These are phyloP conservation scores for Brachypalpus laphriformis DNA, from an alignment of 2,888 invertebrate genomes.

Conservation along the genomic window DNA sequence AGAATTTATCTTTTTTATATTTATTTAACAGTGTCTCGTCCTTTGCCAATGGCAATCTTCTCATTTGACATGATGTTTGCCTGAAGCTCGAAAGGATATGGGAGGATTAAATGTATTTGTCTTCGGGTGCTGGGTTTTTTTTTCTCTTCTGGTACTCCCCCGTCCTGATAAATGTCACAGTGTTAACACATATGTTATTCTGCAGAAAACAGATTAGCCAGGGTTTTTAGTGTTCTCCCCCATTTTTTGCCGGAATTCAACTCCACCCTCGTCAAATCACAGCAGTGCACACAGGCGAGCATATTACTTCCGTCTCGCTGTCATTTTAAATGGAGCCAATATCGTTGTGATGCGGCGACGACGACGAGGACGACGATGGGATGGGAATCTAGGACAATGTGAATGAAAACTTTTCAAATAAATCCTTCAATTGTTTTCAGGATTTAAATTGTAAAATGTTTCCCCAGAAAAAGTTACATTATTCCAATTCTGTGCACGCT, in stretches of 20 bases:
- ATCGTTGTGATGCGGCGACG: slow-evolving; percentile 40
- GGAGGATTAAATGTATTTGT: slow-evolving; percentile 71
- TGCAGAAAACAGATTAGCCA: slow-evolving; percentile 67
- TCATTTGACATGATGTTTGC: slow-evolving; percentile 71
- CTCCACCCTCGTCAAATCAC: slow-evolving; percentile 66
- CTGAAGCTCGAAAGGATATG: slow-evolving; percentile 59
- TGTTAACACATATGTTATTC: slow-evolving; percentile 73
- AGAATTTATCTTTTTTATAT: slow-evolving; percentile 63
- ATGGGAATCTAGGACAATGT: slow-evolving; percentile 56
- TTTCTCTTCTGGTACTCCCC: slow-evolving; percentile 14
- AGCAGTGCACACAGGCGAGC: slow-evolving; percentile 52
- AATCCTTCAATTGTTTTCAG: slow-evolving; percentile 69
- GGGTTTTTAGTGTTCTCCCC: background rate
- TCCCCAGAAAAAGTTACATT: slow-evolving; percentile 40
- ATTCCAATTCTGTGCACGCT: slow-evolving; percentile 34
- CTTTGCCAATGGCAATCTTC: slow-evolving; percentile 56
- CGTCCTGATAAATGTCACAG: slow-evolving; percentile 70
- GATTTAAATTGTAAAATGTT: slow-evolving; percentile 62
- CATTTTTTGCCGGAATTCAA: slow-evolving; percentile 21
- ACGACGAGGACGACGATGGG: slow-evolving; percentile 23
- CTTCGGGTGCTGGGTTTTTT: slow-evolving; percentile 31
- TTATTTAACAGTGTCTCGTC: slow-evolving; percentile 47
- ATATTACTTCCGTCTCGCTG: slow-evolving; percentile 70
- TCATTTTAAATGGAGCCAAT: slow-evolving; percentile 70
- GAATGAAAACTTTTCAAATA: slow-evolving; percentile 69